These are phyloP conservation scores for Stegodyphus mimosarum DNA, from an alignment of 1,140 invertebrate species.

Conservation along the genomic window DNA sequence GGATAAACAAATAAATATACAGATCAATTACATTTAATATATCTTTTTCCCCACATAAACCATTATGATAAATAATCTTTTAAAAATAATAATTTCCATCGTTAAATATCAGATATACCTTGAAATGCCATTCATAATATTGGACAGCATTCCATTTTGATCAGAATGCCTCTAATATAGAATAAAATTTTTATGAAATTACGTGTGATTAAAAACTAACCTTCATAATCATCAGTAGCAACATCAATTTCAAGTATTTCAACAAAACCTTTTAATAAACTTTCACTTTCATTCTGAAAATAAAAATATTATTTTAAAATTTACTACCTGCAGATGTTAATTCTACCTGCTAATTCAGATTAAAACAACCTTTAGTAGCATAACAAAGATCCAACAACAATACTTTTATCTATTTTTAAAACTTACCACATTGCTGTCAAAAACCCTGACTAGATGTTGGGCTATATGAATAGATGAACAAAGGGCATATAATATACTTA, in stretches of 20 bases:
- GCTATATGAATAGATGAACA: constrained; percentile 42
- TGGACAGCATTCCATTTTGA: too few relatives aligned
- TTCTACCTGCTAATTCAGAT: neutral
- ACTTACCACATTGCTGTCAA: constrained; percentile 51
- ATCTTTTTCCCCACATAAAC: too few relatives aligned
- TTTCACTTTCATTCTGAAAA: constrained; percentile 64
- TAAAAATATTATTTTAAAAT: neutral
- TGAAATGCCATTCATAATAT: too few relatives aligned
- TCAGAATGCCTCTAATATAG: too few relatives aligned
- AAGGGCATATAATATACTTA: constrained; percentile 74
- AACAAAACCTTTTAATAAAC: constrained; percentile 84
- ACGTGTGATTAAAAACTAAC: too few relatives aligned
- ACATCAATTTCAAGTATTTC: constrained; percentile 84
- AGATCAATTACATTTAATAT: too few relatives aligned
- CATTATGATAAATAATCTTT: too few relatives aligned
- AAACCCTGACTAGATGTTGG: constrained; percentile 54
- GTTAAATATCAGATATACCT: too few relatives aligned
- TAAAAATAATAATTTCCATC: too few relatives aligned
- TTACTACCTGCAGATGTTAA: neutral
- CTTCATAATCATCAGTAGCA: constrained; percentile 48
- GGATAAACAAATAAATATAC: too few relatives aligned
- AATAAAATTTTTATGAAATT: too few relatives aligned
- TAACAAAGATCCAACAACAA: neutral
- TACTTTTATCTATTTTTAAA: neutral
- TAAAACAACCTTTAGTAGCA: neutral